Conservation (phyloP, 2,113 vertebrate species). For the Syngnathus typhle region DNA sequence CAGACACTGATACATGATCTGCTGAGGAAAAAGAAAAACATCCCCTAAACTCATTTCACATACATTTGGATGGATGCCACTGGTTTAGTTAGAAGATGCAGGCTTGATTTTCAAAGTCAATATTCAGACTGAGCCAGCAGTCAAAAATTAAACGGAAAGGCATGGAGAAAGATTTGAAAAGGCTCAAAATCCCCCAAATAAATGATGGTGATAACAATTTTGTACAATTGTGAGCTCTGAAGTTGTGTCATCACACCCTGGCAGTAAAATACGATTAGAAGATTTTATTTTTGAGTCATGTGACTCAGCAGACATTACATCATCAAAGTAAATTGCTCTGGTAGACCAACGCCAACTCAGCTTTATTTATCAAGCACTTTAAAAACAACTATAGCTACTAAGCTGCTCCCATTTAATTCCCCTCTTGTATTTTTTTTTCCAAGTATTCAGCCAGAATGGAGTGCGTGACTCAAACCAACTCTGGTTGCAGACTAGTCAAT, state of each 20-base stretch:
- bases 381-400: too few relatives aligned
- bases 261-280: background rate
- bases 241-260: background rate
- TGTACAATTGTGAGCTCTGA: background rate
- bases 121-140: conserved; percentile 27
- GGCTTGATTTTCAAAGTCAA: conserved; percentile 29
- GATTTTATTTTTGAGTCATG: background rate
- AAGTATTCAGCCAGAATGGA: too few relatives aligned
- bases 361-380: too few relatives aligned
- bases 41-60: background rate
- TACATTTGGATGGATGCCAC: background rate
- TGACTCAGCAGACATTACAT: background rate
- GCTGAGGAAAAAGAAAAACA: background rate
- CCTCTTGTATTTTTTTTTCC: too few relatives aligned
- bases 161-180: background rate
- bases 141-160: conserved; percentile 11
- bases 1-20: conserved; percentile 13
- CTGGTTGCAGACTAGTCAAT: too few relatives aligned
- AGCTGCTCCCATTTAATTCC: too few relatives aligned
- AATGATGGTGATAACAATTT: conserved; percentile 8
- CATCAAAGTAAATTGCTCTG: background rate
- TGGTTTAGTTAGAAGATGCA: background rate
- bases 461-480: too few relatives aligned
- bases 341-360: too few relatives aligned
- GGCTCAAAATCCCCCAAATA: conserved; percentile 15